These are phyloP conservation scores for Thecophora atra DNA, from an alignment of 2,888 invertebrate species.

Conservation along the genomic window DNA sequence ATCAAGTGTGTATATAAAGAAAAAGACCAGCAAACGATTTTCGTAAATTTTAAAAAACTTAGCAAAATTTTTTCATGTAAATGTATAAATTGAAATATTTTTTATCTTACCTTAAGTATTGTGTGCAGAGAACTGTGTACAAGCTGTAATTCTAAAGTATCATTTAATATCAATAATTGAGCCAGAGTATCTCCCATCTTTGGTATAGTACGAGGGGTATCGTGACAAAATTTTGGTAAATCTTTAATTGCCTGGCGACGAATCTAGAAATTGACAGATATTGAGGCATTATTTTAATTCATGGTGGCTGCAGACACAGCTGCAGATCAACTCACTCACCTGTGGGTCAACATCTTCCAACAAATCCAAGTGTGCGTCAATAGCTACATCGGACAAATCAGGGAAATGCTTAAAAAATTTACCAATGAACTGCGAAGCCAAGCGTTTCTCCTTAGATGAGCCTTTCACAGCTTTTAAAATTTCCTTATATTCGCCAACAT, in stretches of 20 bases:
- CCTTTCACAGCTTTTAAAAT: conserved; percentile 91
- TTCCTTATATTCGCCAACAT: conserved; percentile 86
- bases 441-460: conserved; percentile 86
- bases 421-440: conserved; percentile 95
- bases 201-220: conserved; percentile 81
- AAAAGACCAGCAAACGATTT: not conserved
- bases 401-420: conserved; percentile 95
- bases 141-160: conserved; percentile 82
- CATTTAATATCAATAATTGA: conserved; percentile 89
- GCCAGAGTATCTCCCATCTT: conserved; percentile 92
- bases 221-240: conserved; percentile 86
- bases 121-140: conserved; percentile 85
- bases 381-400: conserved; percentile 81
- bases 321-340: conserved; percentile 68
- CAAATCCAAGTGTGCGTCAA: conserved; percentile 91
- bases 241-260: conserved; percentile 94
- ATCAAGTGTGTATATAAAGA: too few species aligned
- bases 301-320: not conserved
- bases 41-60: not conserved
- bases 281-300: not conserved
- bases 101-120: conserved; percentile 56
- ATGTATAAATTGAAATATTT: not conserved
- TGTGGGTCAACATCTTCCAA: conserved; percentile 95
- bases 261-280: conserved; percentile 58
- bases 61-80: too few species aligned